Conservation (phyloP, 23 tunicate genomes). For the Trididemnum clinides region DNA sequence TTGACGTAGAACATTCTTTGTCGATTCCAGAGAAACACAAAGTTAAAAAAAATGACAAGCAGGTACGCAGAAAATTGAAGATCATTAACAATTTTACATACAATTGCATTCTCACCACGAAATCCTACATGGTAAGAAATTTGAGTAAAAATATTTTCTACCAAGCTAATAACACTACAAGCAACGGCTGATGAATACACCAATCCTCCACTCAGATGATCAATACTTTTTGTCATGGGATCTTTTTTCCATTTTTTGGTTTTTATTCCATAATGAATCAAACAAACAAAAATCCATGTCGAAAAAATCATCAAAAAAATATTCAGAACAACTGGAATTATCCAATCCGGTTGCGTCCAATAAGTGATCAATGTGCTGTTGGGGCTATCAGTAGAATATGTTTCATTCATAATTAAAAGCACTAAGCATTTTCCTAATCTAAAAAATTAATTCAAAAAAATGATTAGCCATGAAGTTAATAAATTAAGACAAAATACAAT, state of each 20-base stretch:
- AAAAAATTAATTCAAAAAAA: no score
- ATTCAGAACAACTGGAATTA: constrained; percentile 18
- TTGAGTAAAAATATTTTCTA: constrained; percentile 21
- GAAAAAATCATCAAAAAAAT: background rate
- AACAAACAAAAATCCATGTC: constrained; percentile 3
- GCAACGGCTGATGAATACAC: constrained; percentile 38
- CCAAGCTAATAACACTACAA: constrained; percentile 10
- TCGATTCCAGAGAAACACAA: constrained; percentile 62
- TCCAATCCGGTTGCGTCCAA: background rate
- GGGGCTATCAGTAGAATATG: no score
- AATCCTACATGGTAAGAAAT: constrained; percentile 25
- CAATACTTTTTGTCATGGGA: background rate
- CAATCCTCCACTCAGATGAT: constrained; percentile 38
- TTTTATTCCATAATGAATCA: constrained; percentile 38
- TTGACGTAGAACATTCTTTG: constrained; percentile 61
- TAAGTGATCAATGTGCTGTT: no score
- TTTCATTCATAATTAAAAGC: no score
- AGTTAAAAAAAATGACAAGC: constrained; percentile 17
- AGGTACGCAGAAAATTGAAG: constrained; percentile 24
- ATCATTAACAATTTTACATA: constrained; percentile 58
- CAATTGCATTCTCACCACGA: background rate
- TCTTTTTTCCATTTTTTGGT: constrained; percentile 37
- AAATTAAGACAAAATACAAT: no score
- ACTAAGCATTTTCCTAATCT: no score
- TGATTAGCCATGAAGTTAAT: no score